Evolutionary conservation across 2,113 vertebrate species (phyloP), one percentile per base, ranked within the genome.

Genomic region (Chlorodrepanis virens): DNA sequence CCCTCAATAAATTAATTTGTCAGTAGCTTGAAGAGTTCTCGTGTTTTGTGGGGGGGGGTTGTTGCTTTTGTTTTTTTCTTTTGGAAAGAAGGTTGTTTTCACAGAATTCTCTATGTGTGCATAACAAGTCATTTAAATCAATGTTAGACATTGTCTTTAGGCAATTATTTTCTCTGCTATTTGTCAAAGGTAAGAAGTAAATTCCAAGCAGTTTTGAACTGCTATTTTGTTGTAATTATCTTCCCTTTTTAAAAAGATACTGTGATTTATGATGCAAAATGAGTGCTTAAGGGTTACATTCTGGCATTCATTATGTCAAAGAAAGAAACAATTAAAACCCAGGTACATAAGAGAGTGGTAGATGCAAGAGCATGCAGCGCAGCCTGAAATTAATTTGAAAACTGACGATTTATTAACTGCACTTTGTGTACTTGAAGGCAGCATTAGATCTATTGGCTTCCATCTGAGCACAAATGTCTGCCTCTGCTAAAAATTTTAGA

Each of bases 91-190:
- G 64, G 47, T 80, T 96, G 89, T 95, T 97, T 96, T 94, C 17
- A 20, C 67, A 84, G 56, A 83, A 89, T 92, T 60, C 40, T 89
- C 22, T 52, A 33, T 92, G 57, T 87, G 52, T 95, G 85, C 90
- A 85, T 95, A 97, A 96, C 90, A 97, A 97, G 77, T 97, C 90
- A 97, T 96, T 95, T 97, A 98, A 97, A 97, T 97, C 90, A 97
- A 94, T 93, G 92, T 78, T 97, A 91, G 92, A 87, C 71, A 79
- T 96, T 97, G 94, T 97, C 95, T 97, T 97, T 87, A 96, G 95
- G 94, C 95, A 97, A 95, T 97, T 98, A 96, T 96, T 97, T 96
- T 96, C 84, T 94, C 75, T 53, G 52, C 52, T 87, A 56, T 97
- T 97, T 97, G 92, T 98, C 96, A 97, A 81, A 92, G 53, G 77